A percentile compares a stretch with the other conserved stretches of the same genome.
Evolutionary conservation across 1,140 invertebrate genomes (phyloP).

Genomic region (Asbolus verrucosus): DNA sequence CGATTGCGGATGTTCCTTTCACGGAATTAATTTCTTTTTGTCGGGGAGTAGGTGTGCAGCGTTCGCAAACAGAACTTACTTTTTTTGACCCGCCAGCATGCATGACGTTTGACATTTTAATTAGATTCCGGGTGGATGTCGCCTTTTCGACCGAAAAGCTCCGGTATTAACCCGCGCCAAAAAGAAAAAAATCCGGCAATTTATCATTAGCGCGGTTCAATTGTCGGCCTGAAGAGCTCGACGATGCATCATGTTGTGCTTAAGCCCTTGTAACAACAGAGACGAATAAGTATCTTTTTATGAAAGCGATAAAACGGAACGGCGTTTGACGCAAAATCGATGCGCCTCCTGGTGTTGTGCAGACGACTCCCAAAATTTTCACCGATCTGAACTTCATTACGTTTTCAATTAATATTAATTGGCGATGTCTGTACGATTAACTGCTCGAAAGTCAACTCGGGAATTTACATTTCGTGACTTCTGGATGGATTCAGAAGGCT

Average conservation of each 20-base stretch:
- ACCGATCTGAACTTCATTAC: no score
- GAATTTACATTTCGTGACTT: no score
- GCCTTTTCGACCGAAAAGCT: background rate
- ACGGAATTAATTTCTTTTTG: no score
- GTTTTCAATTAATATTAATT: constrained; percentile 2
- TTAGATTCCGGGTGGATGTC: background rate
- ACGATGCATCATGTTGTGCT: background rate
- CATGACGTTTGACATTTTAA: background rate
- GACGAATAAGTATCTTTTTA: constrained; percentile 11
- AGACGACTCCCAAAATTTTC: no score
- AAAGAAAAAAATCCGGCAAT: background rate
- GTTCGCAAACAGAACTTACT: no score
- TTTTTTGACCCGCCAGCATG: background rate
- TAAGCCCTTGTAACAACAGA: background rate
- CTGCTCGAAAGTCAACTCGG: no score
- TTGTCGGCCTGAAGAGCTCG: background rate
- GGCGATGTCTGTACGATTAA: no score
- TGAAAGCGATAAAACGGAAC: constrained; percentile 4
- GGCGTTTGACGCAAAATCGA: background rate
- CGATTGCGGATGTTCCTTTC: no score
- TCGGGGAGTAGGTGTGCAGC: no score
- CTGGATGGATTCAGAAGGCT: no score
- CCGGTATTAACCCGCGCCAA: background rate
- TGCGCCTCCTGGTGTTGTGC: no score
- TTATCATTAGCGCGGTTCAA: background rate